Base-by-base conservation (phyloP, 1,140 invertebrate species). In the Pseudomyrmex gracilis region DNA sequence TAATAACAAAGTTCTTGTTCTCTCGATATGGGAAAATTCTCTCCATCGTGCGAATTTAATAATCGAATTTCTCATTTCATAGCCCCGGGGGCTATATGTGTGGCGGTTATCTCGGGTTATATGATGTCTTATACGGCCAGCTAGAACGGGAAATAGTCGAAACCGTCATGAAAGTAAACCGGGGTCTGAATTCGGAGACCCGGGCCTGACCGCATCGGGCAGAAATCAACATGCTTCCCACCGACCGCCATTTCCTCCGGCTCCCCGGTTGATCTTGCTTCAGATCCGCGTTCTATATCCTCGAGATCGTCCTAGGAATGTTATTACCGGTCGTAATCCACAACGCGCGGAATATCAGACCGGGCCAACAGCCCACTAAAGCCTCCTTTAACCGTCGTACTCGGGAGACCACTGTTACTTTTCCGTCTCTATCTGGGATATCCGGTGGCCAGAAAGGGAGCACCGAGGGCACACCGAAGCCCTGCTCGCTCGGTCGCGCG, bases 241-340 rank as follows among this genome's bases (percentile, higher is more conserved):
- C 70, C 43, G 17, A 74, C 58, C 7, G 53, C 53, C 61, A 63
- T 80, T 82, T 34, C 34, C 63, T 43, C 51, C 10, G 47, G 34
- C 34, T 34, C 43, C 9, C 15, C 17, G 45, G 34, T 49, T 71
- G 84, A 88, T 88, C 86, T 84, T 43, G 68, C 63, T 64, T 70
- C 51, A 83, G 84, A 89, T 89, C 34, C 84, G 84, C 63, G 49
- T 78, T 82, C 86, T 80, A 88, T 83, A 89, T 86, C 63, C 64
- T 71, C 49, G 57, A 57, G 82, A 86, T 78, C 70, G 84, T 86
- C 85, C 84, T 60, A 82, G 53, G 84, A 89, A 89, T 89, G 87
- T 89, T 89, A 89, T 86, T 86, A 84, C 87, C 47, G 68, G 58
- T 86, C 87, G 84, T 89, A 89, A 89, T 88, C 87, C 84, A 60